Conservation (phyloP, 2,888 invertebrate species). For the Dryobotodes eremita region DNA sequence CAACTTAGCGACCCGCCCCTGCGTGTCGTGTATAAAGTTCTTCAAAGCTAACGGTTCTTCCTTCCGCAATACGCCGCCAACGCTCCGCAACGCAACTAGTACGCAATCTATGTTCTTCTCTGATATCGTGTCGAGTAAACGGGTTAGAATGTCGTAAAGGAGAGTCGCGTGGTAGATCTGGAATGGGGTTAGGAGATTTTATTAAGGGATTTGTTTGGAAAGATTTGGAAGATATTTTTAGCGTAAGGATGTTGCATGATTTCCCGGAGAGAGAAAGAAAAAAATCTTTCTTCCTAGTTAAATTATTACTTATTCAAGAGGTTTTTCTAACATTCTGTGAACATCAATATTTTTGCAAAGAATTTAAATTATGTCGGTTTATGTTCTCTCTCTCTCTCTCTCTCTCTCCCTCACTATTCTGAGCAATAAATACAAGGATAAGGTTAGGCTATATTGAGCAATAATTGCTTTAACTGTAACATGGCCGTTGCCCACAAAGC, state of each 20-base stretch:
- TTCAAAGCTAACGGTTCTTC: slow-evolving; percentile 96
- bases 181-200: background rate
- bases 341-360: background rate
- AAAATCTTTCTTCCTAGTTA: background rate
- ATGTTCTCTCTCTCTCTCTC: background rate
- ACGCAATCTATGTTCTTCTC: slow-evolving; percentile 97
- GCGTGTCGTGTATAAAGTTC: slow-evolving; percentile 93
- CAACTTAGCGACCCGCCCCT: slow-evolving; percentile 89
- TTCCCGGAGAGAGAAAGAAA: background rate
- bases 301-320: background rate
- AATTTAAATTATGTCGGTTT: background rate
- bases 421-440: background rate
- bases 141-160: slow-evolving; percentile 94
- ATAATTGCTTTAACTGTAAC: background rate
- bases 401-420: background rate
- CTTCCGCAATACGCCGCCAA: slow-evolving; percentile 96
- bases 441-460: background rate
- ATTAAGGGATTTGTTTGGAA: background rate
- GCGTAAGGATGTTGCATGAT: no score
- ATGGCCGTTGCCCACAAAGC: background rate
- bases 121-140: slow-evolving; percentile 90
- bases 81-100: slow-evolving; percentile 93
- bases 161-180: slow-evolving; percentile 95
- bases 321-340: background rate
- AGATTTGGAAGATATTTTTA: background rate